Base-by-base conservation (phyloP, 2,113 vertebrate genomes). In the Heterocephalus glaber region DNA sequence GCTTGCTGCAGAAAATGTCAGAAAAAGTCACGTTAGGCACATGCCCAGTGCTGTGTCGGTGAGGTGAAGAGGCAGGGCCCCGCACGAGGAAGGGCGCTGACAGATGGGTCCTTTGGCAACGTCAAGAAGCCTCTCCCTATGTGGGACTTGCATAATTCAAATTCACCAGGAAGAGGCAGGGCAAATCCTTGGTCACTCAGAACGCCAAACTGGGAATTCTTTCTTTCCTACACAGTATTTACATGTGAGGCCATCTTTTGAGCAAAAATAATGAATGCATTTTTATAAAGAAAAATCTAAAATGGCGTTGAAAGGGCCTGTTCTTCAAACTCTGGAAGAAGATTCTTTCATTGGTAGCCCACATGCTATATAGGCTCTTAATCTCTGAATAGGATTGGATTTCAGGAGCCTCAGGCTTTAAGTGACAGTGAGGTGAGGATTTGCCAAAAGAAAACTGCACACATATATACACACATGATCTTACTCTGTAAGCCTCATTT, bases 71-170 rank as follows among this genome's bases (percentile, higher is more conserved):
- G 22, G 2, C 0, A 41, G n/a, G 44, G 2, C 19, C 17, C 5
- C 1, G 22, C 2, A 11, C 1, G 24, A 33, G 26, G 60, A 7
- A 4, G 6, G 24, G 13, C 1, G 1, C 38, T 17, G 2, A 72
- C 12, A 26, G n/a, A 17, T 5, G 17, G 20, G 11, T 8, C 6
- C 19, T 22, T 54, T 14, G 19, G 19, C 30, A 26, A 5, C 9
- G 16, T 4, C 41, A 1, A 1, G 2, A 22, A 7, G n/a, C 63
- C 74, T 12, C 35, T 26, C 65, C n/a, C 47, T 54, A 1, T 7
- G 49, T 3, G 26, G 52, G 19, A 28, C 11, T 24, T 7, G 0
- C 5, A 19, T 33, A 0, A 0, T 35, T 58, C 10, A 63, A 41
- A 77, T 60, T 41, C 60, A n/a, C 35, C 58, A 2, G 33, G 33